Evolutionary conservation across 2,888 invertebrate genomes (phyloP).

Genomic region (Cephonodes hylas): DNA sequence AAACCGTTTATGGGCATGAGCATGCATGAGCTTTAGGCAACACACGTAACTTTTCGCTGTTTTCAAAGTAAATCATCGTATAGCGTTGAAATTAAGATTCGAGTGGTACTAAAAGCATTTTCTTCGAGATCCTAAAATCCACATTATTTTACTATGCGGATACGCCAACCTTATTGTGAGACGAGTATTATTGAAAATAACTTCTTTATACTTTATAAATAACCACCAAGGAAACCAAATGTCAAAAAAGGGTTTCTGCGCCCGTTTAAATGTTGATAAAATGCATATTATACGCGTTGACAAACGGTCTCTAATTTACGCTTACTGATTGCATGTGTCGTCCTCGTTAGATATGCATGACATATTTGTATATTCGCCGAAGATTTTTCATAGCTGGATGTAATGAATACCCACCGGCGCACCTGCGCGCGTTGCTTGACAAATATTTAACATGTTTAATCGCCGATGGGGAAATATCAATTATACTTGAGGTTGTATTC

Average conservation of each 20-base stretch:
- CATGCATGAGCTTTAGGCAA: too few species aligned
- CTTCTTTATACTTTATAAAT: background rate
- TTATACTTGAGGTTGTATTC: constrained; percentile 7
- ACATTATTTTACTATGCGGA: too few species aligned
- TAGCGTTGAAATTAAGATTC: too few species aligned
- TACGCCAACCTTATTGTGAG: too few species aligned
- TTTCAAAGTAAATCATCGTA: too few species aligned
- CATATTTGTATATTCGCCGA: constrained; percentile 31
- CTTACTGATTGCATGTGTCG: background rate
- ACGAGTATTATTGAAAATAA: too few species aligned
- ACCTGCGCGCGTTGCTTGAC: constrained; percentile 57
- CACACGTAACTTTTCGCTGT: too few species aligned
- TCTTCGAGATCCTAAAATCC: too few species aligned
- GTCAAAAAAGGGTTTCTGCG: too few species aligned
- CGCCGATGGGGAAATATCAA: constrained; percentile 15
- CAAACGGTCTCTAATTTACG: constrained; percentile 46
- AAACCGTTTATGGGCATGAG: too few species aligned
- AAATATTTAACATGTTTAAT: constrained; percentile 49
- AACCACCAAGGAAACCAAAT: background rate
- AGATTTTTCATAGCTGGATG: constrained; percentile 19
- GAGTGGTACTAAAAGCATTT: too few species aligned
- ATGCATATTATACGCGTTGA: constrained; percentile 27
- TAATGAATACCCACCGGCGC: constrained; percentile 26
- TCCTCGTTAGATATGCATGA: background rate
- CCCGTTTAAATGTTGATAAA: background rate